Base-by-base conservation (phyloP, 2,888 invertebrate species). In the Steinernema hermaphroditum region DNA sequence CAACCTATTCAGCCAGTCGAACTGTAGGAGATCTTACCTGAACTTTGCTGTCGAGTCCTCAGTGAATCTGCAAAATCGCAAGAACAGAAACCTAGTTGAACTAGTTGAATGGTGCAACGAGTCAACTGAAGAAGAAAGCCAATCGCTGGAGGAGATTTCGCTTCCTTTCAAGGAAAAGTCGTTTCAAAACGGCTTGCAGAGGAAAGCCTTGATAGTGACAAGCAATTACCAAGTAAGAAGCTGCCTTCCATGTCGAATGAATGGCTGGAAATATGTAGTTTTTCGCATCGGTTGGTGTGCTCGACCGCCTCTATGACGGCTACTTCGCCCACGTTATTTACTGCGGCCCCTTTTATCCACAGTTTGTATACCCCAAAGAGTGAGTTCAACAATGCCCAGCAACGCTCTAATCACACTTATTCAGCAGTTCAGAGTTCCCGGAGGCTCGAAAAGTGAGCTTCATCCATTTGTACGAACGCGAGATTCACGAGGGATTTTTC, bases 1-100 rank as follows among this genome's bases (percentile, higher is more conserved):
- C 22, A 62, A 4, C 43, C 14, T 12, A 16, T 69, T 41, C 69
- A 69, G 14, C 69, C 24, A 37, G n/a, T n/a, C 43, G 16, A 69
- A 69, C 24, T 69, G 69, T 16, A 22, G 69, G n/a, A 69, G 44
- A 24, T 41, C 69, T n/a, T 69, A 69, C 69, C 69, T 69, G 14
- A 41, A 69, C 14, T 69, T 69, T 19, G 22, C n/a, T 6, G 44
- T 69, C 6, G 41, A 24, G 22, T 24, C 69, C 41, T n/a, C 19
- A 6, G 69, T 41, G 24, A 9, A 69, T 16, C 37, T 41, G 19
- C 62, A 62, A 29, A 12, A 12, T 32, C 2, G 32, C 16, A 62
- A 62, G 16, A 9, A 19, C 6, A 62, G 34, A n/a, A 62, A 62
- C n/a, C 12, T 62, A 32, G 62, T 32, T 4, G 32, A 62, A 32